Percentiles rank a stretch among this genome's conserved stretches.
Conservation (phyloP, 2,888 invertebrate genomes). For the Alviniconcha strummeri region DNA sequence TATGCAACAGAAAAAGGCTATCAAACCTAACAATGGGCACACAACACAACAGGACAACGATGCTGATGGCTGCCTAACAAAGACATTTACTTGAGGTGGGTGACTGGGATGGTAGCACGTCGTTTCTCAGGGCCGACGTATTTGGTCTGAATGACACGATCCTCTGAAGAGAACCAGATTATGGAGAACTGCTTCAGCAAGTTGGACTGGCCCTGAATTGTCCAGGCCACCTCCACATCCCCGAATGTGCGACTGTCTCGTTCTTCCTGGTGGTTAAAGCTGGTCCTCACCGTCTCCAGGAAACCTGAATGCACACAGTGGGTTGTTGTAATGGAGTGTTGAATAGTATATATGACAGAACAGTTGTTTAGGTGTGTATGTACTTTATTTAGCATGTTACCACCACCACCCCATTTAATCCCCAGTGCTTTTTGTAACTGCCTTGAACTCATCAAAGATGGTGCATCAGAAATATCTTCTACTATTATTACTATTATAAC, state of each 20-base stretch:
- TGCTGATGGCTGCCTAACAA: not conserved
- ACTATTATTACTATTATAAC: no score
- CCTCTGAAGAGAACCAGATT: conserved; percentile 68
- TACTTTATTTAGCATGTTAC: no score
- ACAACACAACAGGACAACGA: no score
- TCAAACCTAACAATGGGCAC: no score
- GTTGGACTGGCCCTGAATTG: conserved; percentile 58
- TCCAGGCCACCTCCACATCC: conserved; percentile 68
- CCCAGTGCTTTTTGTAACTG: no score
- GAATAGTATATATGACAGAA: no score
- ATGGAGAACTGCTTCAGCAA: conserved; percentile 69
- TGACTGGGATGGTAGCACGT: conserved; percentile 65
- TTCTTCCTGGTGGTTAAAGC: conserved; percentile 55
- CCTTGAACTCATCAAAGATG: no score
- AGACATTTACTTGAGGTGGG: conserved; percentile 61
- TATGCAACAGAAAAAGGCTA: not conserved
- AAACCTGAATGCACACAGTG: conserved; percentile 48
- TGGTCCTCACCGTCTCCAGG: conserved; percentile 54
- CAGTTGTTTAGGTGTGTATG: no score
- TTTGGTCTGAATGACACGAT: conserved; percentile 67
- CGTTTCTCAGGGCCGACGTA: conserved; percentile 63
- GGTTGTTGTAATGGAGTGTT: not conserved
- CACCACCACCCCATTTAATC: no score
- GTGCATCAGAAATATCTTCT: no score
- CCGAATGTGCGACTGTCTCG: conserved; percentile 63